Conservation (phyloP, 2,113 vertebrate genomes). For the Opisthocomus hoazin region DNA sequence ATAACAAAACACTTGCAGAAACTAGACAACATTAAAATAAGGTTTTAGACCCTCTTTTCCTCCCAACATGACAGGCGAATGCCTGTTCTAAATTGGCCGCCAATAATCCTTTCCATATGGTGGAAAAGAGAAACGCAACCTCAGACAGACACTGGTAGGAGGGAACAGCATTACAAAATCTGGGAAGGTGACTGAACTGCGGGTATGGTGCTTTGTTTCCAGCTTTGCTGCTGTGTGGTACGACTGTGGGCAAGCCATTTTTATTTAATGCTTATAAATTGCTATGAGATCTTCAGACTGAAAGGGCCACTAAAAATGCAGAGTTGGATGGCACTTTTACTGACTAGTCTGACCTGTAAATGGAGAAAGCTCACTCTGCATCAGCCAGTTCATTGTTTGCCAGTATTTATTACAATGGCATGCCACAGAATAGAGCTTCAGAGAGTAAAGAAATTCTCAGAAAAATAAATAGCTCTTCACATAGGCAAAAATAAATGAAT, state of each 20-base stretch:
- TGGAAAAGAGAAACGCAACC: background rate
- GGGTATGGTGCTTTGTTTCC: background rate
- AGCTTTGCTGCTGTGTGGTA: background rate
- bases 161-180: background rate
- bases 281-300: background rate
- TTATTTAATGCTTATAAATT: background rate
- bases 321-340: background rate
- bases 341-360: background rate
- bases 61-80: background rate
- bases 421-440: background rate
- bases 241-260: background rate
- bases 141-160: background rate
- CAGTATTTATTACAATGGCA: background rate
- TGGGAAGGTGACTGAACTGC: background rate
- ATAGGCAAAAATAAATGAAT: background rate
- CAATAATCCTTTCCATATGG: constrained; percentile 3
- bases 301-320: background rate
- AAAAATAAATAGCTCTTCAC: background rate
- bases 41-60: background rate
- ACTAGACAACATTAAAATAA: background rate
- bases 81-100: background rate
- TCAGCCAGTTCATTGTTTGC: background rate
- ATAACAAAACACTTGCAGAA: background rate
- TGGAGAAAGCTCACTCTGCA: background rate
- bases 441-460: background rate